A percentile compares a stretch with the other conserved stretches of the same genome.
Evolutionary conservation across 2,113 vertebrate species (phyloP).

Genomic region (Urocitellus parryii): DNA sequence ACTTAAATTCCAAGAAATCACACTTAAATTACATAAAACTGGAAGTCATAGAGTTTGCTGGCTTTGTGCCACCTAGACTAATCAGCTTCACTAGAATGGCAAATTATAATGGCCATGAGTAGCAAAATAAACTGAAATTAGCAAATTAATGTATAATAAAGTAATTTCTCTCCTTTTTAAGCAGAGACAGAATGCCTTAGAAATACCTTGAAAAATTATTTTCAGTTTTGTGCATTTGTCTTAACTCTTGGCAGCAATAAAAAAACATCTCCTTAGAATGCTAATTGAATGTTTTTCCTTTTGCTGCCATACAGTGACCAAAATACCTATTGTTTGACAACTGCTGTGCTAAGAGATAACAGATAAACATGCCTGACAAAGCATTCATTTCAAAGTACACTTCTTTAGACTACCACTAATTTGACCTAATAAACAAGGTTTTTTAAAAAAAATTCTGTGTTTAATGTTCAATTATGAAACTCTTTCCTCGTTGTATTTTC

Average conservation of each 20-base stretch:
- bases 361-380: background rate
- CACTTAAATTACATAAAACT: conserved; percentile 53
- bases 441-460: background rate
- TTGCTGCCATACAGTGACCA: background rate
- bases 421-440: background rate
- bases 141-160: conserved; percentile 52
- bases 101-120: conserved; percentile 10
- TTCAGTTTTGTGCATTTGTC: conserved; percentile 52
- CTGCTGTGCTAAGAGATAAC: background rate
- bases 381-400: background rate
- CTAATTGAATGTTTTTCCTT: conserved; percentile 65
- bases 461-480: background rate
- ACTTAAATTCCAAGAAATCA: conserved; percentile 59
- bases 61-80: conserved; percentile 23
- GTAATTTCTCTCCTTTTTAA: background rate
- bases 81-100: conserved; percentile 36
- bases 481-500: conserved; percentile 7
- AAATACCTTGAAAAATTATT: conserved; percentile 39
- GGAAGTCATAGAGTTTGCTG: conserved; percentile 22
- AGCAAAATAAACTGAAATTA: conserved; percentile 57
- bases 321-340: background rate
- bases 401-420: background rate
- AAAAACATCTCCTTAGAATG: conserved; percentile 17
- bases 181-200: background rate
- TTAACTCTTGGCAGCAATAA: background rate